Evolutionary conservation across 92 coral and sea anemone species (phyloP), one percentile per base, ranked within the genome.

Genomic region (Epizoanthus scotinus): DNA sequence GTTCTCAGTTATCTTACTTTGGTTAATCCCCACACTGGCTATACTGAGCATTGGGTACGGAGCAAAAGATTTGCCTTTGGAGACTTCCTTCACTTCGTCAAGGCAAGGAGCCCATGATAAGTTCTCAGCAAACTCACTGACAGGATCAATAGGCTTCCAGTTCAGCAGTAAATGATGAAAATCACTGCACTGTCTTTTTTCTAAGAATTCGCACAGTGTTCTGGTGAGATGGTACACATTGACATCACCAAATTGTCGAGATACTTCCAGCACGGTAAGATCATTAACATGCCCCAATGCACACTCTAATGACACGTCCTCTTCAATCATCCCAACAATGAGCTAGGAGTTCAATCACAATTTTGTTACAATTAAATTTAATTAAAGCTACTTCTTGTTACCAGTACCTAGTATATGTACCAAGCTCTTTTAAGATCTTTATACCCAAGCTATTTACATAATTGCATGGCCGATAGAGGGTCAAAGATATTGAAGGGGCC

Each of bases 201-300:
- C 26, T 34, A 71, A 18, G 40, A 52, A 53, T 6, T 27, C 17
- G 7, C 62, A 71, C 6, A 71, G 19, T 15, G 78, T 71, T 10
- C 62, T 27, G 47, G 78, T 54, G 3, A 71, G 29, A 38, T 71
- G 78, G 61, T 71, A 26, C 20, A 13, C 60, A 27, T 71, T 71
- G 63, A 71, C 78, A 15, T 71, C 78, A 27, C 36, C 14, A 49
- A 71, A 71, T 38, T 71, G 78, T 6, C 10, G 60, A 19, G 18
- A 53, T 14, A 71, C 61, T 71, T 71, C 78, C 78, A 71, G 5
- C n/a, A 71, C 55, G 8, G 26, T n/a, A 22, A 13, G 63, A 53
- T 71, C 78, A 53, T 71, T 71, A 63, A 71, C 31, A 42, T 71
- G 63, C 18, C 78, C 78, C 2, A 71, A 36, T 47, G 63, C 78